These are phyloP conservation scores for Plutomurus gul DNA, from an alignment of 1,140 invertebrate genomes.

Conservation along the genomic window DNA sequence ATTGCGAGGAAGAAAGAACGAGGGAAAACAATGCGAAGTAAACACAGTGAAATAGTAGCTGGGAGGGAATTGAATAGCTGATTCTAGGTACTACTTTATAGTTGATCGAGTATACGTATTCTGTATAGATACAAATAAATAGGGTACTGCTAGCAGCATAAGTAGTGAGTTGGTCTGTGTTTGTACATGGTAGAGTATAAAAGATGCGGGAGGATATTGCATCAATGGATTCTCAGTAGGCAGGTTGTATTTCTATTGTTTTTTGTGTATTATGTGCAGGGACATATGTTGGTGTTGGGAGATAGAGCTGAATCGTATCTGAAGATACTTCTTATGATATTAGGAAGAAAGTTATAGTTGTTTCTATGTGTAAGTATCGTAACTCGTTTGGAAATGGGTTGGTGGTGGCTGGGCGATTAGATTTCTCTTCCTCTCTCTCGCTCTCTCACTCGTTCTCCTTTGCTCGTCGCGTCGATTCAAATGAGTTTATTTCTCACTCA, in stretches of 20 bases:
- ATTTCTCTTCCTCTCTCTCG: constrained; percentile 19
- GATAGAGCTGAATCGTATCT: background rate
- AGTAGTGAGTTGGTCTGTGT: no score
- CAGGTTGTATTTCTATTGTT: background rate
- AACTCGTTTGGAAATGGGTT: constrained; percentile 18
- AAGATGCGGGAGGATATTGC: no score
- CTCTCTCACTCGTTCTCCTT: background rate
- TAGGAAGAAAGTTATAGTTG: background rate
- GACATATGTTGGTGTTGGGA: background rate
- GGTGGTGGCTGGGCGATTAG: background rate
- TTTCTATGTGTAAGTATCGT: background rate
- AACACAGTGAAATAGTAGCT: background rate
- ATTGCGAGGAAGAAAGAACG: background rate
- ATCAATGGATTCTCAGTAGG: no score
- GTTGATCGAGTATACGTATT: no score
- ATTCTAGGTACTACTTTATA: no score
- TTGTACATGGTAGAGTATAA: no score
- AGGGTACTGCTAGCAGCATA: background rate
- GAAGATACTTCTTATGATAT: background rate
- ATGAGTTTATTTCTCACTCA: constrained; percentile 10
- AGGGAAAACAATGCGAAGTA: background rate
- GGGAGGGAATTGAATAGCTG: background rate
- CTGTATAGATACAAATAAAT: no score
- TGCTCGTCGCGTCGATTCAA: constrained; percentile 5
- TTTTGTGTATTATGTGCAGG: background rate